Conservation (phyloP, 2,797 vertebrate species). For the Gouania willdenowi region DNA sequence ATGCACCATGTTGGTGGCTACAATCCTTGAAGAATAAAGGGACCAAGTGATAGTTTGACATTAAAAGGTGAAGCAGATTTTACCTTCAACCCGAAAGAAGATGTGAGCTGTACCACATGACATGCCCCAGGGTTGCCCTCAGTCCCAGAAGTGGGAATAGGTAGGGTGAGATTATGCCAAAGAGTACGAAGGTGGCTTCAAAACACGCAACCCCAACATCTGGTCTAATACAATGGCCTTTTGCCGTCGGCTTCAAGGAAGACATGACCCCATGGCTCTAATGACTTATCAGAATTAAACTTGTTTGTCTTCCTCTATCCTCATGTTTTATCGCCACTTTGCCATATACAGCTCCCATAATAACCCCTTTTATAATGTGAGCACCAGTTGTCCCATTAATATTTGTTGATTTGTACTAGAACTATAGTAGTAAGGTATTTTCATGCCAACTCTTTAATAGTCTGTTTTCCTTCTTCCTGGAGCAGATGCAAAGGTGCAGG, state of each 20-base stretch:
- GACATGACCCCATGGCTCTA: slow-evolving; percentile 4
- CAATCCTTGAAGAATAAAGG: slow-evolving; percentile 1
- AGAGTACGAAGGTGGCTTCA: slow-evolving; percentile 57
- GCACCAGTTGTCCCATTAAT: slow-evolving; percentile 61
- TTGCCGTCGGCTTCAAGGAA: slow-evolving; percentile 40
- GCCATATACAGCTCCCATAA: slow-evolving; percentile 12
- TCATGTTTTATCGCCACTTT: too few relatives aligned
- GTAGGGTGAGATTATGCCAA: slow-evolving; percentile 40
- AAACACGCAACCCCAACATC: slow-evolving; percentile 57
- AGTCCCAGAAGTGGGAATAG: slow-evolving; percentile 51
- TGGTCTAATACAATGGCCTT: slow-evolving; percentile 54
- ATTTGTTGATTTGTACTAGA: slow-evolving; percentile 60
- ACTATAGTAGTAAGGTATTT: slow-evolving; percentile 60
- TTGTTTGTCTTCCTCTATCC: slow-evolving; percentile 6
- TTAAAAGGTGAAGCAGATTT: slow-evolving; percentile 63
- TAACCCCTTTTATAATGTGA: slow-evolving; percentile 49
- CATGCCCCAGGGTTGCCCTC: slow-evolving; percentile 68
- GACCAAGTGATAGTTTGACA: slow-evolving; percentile 42
- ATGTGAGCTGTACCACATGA: slow-evolving; percentile 61
- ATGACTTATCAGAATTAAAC: slow-evolving; percentile 7
- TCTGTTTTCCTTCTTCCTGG: slow-evolving; percentile 37
- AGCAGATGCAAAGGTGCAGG: slow-evolving; percentile 68
- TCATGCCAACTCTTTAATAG: slow-evolving; percentile 56
- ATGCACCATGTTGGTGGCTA: slow-evolving; percentile 26
- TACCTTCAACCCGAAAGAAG: slow-evolving; percentile 61